Base-by-base conservation (phyloP, 2,113 vertebrate species). In the Hypocryptadius cinnamomeus region DNA sequence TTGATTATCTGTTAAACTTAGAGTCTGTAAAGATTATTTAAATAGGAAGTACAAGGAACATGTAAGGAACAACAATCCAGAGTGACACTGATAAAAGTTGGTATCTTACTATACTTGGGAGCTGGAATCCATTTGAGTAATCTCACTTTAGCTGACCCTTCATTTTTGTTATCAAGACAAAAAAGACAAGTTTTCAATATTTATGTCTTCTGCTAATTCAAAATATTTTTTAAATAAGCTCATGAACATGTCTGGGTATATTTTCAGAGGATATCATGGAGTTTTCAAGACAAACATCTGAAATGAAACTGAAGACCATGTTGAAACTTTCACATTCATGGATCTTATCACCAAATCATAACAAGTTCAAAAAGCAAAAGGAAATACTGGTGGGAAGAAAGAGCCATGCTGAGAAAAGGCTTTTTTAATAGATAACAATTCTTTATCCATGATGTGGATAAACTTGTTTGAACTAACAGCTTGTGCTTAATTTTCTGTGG, bases 221-320 rank as follows among this genome's bases (percentile, higher is more conserved):
- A 77, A 85, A 59, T 77, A 28, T 8, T 0, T 69, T 51, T 86
- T 40, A 86, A 15, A 54, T 63, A 57, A 81, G 31, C 68, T 77
- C 15, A 68, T 56, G 8, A 69, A 39, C 12, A 53, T 1, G 10
- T 77, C 53, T 76, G 77, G 59, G 35, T 97, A 6, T 69, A 71
- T 93, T 92, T 96, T 68, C 92, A 96, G 96, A 48, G 83, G 44
- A 24, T 79, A 84, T 85, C 18, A 5, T 71, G 95, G 39, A 79
- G 19, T 53, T 90, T 80, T 89, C 70, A 89, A 94, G 77, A 45
- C 91, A 61, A 84, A 93, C 23, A 8, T 77, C 47, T 94, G 89
- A 78, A 72, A 68, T 56, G 18, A 90, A 90, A 33, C 39, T 78
- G 76, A 73, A 71, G 61, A 78, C 23, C 5, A 4, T 31, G 21